phyloP scores from a whole-genome alignment of 2,113 vertebrate species.

The Chaenocephalus aceratus region DNA sequence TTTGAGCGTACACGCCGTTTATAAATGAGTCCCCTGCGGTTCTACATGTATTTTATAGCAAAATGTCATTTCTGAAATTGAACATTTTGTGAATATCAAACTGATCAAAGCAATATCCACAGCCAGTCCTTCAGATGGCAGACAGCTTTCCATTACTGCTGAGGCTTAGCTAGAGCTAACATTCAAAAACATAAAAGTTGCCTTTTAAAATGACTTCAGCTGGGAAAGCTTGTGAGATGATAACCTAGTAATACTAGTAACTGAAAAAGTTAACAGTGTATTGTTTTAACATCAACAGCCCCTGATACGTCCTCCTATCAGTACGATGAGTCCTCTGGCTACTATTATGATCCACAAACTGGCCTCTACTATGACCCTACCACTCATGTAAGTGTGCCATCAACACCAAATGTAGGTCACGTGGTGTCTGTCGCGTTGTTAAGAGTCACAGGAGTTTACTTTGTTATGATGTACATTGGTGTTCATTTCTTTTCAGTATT shows the following conservation, averaged over 20 bases:
- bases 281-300: constrained; percentile 77
- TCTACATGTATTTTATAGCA: no score
- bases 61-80: neutral
- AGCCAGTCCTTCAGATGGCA: neutral
- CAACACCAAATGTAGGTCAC: neutral
- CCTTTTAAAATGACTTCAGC: neutral
- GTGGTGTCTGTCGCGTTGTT: neutral
- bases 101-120: neutral
- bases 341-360: constrained; percentile 95
- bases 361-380: constrained; percentile 97
- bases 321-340: constrained; percentile 97
- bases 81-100: neutral
- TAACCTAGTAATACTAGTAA: neutral
- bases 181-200: neutral
- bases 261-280: neutral
- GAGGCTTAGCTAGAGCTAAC: neutral
- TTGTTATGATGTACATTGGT: neutral
- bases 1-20: no score
- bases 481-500: constrained; percentile 87
- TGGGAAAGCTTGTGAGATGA: neutral
- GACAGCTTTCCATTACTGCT: neutral
- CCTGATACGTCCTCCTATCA: constrained; percentile 97
- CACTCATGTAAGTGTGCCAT: constrained; percentile 88
- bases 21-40: no score
- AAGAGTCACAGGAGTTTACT: neutral